These are phyloP conservation scores for pig (Sus scrofa) DNA, from an alignment of 2,113 vertebrate genomes.

Conservation along the genomic window T2T-Sscrofa CM000830.6:130162001-130162500, in stretches of 20 bases:
- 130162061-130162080: neutral
- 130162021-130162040: conserved; percentile 68
- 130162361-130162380: neutral
- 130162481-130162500: too few relatives aligned
- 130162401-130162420: too few relatives aligned
- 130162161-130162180: neutral
- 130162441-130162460: too few relatives aligned
- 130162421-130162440: too few relatives aligned
- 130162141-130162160: neutral
- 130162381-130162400: neutral
- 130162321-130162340: neutral
- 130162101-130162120: neutral
- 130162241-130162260: neutral
- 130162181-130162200: neutral
- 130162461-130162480: too few relatives aligned
- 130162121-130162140: neutral
- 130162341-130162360: neutral
- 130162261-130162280: conserved; percentile 8
- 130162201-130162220: neutral
- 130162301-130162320: neutral
- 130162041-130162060: conserved; percentile 74
- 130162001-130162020: conserved; percentile 43
- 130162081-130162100: neutral
- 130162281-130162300: neutral
- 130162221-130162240: neutral